A percentile compares a stretch with the other conserved stretches of the same genome.
These are phyloP conservation scores for Lerema accius DNA, from an alignment of 1,140 invertebrate genomes.

Conservation along the genomic window DNA sequence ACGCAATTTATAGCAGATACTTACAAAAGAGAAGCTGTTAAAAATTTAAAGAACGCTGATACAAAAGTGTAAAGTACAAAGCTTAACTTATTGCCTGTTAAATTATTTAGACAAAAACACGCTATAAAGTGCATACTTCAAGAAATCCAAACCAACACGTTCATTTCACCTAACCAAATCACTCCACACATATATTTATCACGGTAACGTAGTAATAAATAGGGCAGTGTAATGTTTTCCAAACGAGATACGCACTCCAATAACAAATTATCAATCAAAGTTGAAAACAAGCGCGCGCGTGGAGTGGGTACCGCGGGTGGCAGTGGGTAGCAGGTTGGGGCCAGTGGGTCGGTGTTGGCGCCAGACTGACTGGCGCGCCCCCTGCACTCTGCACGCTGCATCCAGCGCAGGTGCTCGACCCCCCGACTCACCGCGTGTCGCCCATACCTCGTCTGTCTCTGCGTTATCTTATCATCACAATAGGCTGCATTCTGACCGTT, in stretches of 20 bases:
- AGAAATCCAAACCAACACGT: background rate
- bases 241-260: conserved; percentile 64
- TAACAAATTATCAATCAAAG: conserved; percentile 82
- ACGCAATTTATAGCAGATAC: too few species aligned
- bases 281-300: conserved; percentile 73
- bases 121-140: too few species aligned
- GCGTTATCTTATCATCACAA: conserved; percentile 37
- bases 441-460: conserved; percentile 28
- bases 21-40: too few species aligned
- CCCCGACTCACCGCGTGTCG: conserved; percentile 12
- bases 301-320: conserved; percentile 41
- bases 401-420: conserved; percentile 67
- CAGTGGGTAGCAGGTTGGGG: too few species aligned
- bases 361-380: conserved; percentile 75
- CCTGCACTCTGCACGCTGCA: conserved; percentile 72
- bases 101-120: too few species aligned
- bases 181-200: conserved; percentile 11
- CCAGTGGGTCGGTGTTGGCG: conserved; percentile 46
- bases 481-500: too few species aligned
- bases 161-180: background rate
- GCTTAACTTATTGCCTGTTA: background rate
- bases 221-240: conserved; percentile 60
- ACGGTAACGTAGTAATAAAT: conserved; percentile 2
- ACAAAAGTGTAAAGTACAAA: background rate
- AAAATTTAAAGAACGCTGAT: background rate